Evolutionary conservation across 2,888 invertebrate species (phyloP), one percentile per base, ranked within the genome.

Genomic region (Cremastobaeus sp.): DNA sequence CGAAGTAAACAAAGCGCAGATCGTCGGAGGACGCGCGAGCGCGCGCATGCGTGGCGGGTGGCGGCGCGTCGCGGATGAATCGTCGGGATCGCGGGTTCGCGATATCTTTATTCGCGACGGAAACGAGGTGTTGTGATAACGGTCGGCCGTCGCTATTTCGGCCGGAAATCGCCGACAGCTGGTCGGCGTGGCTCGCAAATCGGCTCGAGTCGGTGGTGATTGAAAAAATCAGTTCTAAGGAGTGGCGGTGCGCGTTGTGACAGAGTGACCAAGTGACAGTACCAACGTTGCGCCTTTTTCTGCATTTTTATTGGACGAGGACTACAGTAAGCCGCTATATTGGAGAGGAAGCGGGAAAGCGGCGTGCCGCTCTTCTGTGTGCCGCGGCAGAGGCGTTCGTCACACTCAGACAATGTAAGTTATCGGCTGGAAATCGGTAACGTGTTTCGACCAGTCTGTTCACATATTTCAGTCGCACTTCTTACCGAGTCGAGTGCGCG

Each of bases 331-430:
- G 81, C 84, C 86, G 85, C 82, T 86, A 86, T 85, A 87, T 86
- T 86, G 86, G 85, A 87, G 86, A 87, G 83, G 83, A 87, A 85
- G 83, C 83, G 87, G 81, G 86, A 86, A 82, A 85, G 84, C 85
- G 86, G 86, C 84, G 89, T 90, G 90, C 90, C 90, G 89, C 89
- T 90, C 80, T 90, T 90, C 86, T 90, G 90, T 88, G 90, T 90
- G 89, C 90, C 90, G 88, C 89, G 90, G 85, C 90, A 90, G 87
- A 90, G 90, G 88, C 89, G 90, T 85, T 89, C 90, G 86, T 89
- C 90, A 85, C 90, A 89, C 88, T 88, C 88, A 84, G 89, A 90
- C 86, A 88, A 90, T 83, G 90, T 90, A 85, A 90, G 90, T 89
- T 43, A 28, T 21, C 11, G 11, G 11, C 3, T 4, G 28, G 18